Conservation (phyloP, 2,888 invertebrate genomes). For the Lacanobia wlatinum region DNA sequence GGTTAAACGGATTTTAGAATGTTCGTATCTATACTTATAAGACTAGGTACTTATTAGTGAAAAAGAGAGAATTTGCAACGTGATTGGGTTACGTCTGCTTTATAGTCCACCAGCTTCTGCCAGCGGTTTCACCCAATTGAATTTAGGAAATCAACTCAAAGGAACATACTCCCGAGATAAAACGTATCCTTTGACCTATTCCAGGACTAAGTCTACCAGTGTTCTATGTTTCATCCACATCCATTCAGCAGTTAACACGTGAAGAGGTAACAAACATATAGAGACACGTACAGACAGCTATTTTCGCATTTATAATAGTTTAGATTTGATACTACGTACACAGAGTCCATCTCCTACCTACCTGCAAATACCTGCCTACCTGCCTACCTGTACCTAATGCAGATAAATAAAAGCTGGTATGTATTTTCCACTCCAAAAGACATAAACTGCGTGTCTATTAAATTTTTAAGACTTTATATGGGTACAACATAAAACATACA, state of each 20-base stretch:
- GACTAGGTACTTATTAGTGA: not conserved
- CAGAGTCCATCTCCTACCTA: too few species aligned
- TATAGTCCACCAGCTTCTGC: not conserved
- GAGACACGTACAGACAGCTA: not conserved
- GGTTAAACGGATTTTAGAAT: slow-evolving; percentile 13
- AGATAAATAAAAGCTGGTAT: not conserved
- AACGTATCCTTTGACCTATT: too few species aligned
- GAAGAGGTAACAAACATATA: not conserved
- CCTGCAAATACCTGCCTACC: too few species aligned
- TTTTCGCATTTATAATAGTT: too few species aligned
- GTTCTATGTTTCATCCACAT: too few species aligned
- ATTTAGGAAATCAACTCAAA: not conserved
- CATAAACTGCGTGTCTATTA: too few species aligned
- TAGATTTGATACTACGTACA: too few species aligned
- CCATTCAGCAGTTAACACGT: too few species aligned
- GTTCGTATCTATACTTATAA: not conserved
- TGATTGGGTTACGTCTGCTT: not conserved
- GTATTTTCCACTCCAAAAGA: not conserved
- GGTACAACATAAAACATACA: not conserved
- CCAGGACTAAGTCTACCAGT: too few species aligned
- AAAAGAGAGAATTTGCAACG: not conserved
- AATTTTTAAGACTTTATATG: too few species aligned
- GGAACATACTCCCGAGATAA: not conserved
- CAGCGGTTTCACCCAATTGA: not conserved
- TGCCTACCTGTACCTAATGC: too few species aligned